Base-by-base conservation (phyloP, 2,113 vertebrate species). In the Chaetodon trifascialis region DNA sequence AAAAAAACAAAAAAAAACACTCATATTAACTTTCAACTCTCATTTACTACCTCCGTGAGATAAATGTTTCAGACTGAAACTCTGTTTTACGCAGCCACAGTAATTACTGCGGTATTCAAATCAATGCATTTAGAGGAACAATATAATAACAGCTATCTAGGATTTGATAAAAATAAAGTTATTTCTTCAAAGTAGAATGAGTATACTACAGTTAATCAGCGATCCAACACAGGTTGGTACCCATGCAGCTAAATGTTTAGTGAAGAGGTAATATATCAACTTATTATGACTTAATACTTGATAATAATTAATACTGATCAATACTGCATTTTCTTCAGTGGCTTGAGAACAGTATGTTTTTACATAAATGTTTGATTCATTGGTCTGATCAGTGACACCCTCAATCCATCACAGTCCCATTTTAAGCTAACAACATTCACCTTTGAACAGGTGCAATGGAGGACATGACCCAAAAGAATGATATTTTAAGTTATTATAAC, bases 121-220 rank as follows among this genome's bases (percentile, higher is more conserved):
- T 62, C 62, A 73, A 42, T 68, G 49, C 40, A 58, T 34, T 38
- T 21, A 44, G 3, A 77, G 42, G 17, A 16, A 42, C 23, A 25
- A 12, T 62, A 23, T 25, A 25, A 55, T 54, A 36, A 79, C 23
- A 58, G 3, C 17, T 47, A 23, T 65, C 21, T 9, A 23, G 47
- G 55, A n/a, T 63, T 64, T 25, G 59, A 54, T 63, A 11, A 38
- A 54, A 75, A 62, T 55, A 0, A 23, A n/a, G 19, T 46, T 52
- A 54, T 54, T n/a, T 42, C 6, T 60, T 80, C 40, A 42, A 23
- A 49, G 40, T 25, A 12, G 25, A 63, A 79, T 23, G 34, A 71
- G 44, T 21, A 5, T 52, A 36, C 47, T 42, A 15, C 17, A n/a
- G 21, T 30, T 46, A 76, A 11, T 73, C 11, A 46, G 15, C 19